Base-by-base conservation (phyloP, 1,140 invertebrate species). In the Solenopsis fugax region DNA sequence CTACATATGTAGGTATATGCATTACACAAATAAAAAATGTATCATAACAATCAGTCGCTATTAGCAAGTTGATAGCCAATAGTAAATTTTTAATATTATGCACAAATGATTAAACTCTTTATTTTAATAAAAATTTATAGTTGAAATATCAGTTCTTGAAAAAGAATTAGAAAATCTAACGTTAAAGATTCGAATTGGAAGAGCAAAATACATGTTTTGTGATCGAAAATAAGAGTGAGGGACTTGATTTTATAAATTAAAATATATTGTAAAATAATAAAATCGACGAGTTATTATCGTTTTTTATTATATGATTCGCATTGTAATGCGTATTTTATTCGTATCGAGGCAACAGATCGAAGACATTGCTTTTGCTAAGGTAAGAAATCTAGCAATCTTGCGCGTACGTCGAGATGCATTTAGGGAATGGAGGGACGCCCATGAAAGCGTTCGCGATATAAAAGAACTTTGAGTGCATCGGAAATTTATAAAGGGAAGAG, bases 401-500 rank as follows among this genome's bases (percentile, higher is more conserved):
- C 12, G 24, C 18, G 24, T 82, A 50, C 1, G 18, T 52, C 56
- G 76, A n/a, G 45, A 87, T 54, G 7, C 60, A 80, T 73, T 71
- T 72, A 77, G 65, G 24, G 6, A 56, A 77, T 82, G 41, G 50
- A 29, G 50, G 48, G 29, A 84, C 50, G 10, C 21, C 29, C 50
- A 64, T 82, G 21, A 85, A 84, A 85, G 58, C 50, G 45, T 72
- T 64, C 56, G 18, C 65, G 58, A 88, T 72, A 58, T 50, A 85
- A 73, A 72, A 71, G 65, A 24, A 62, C 29, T 88, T 45, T 65
- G 78, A 81, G 21, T 48, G 37, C 85, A 64, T 80, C 48, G 52
- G 62, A 88, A 73, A 88, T 88, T 88, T 75, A 52, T 82, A 34
- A 71, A 71, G 18, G 50, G 16, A 45, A 87, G 29, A 64, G 76